Base-by-base conservation (phyloP, 1,140 invertebrate species). In the Hyphantria cunea region DNA sequence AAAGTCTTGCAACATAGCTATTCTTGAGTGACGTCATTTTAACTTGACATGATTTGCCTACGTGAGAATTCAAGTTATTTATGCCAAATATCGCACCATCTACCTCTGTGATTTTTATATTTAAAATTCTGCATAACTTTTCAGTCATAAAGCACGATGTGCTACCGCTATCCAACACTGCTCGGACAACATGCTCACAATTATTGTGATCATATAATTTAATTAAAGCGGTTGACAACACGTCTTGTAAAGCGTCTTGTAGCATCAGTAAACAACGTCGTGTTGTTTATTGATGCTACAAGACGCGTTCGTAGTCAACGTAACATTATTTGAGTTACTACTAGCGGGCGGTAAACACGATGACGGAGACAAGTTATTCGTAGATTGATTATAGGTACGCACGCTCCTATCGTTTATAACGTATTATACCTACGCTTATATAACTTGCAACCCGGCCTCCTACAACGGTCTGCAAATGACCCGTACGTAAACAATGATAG, bases 171-270 rank as follows among this genome's bases (percentile, higher is more conserved):
- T 72, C 69, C 3, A 72, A 44, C 2, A 68, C 15, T 0, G 63
- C 66, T 13, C 66, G 66, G 8, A 15, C 64, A 9, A 68, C 14
- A 37, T 66, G 51, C 13, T 66, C 59, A 5, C 47, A 14, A 49
- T 64, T 64, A 50, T 68, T 52, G 9, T n/a, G 9, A 64, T 68
- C 66, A 42, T 48, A 56, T 41, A 72, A 9, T 44, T 64, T 68
- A 37, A 68, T 44, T 60, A 72, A 56, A 5, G 66, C 66, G 9
- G 70, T 72, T 0, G 66, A 72, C 12, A 72, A 56, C 37, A 72
- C 6, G n/a, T n/a, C n/a, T n/a, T n/a, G n/a, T n/a, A n/a, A n/a
- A n/a, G n/a, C n/a, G n/a, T n/a, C n/a, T 37, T 7, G 34, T 37
- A n/a, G n/a, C 11, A 37, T 37, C 34, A 37, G 34, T 7, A 6